Conservation (phyloP, 2,113 vertebrate species). For the Ciconia boyciana region DNA sequence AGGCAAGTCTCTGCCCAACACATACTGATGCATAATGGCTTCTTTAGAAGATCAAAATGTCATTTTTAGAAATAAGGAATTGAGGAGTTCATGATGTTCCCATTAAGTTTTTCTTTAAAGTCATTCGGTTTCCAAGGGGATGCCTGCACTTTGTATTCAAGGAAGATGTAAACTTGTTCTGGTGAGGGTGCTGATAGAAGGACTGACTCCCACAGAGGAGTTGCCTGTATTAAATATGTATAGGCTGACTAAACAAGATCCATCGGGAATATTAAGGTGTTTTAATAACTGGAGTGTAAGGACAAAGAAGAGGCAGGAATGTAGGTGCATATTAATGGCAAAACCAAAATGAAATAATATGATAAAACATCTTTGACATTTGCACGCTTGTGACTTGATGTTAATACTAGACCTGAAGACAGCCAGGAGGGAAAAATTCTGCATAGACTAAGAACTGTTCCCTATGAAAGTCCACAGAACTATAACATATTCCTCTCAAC, state of each 20-base stretch:
- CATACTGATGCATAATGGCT: background rate
- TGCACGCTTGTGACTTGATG: background rate
- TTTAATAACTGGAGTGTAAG: conserved; percentile 1
- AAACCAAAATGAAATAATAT: background rate
- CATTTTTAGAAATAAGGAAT: background rate
- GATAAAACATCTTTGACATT: conserved; percentile 1
- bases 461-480: background rate
- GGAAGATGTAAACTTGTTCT: background rate
- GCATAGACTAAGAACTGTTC: background rate
- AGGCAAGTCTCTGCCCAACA: background rate
- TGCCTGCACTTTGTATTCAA: background rate
- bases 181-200: background rate
- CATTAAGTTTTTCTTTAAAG: background rate
- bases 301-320: background rate
- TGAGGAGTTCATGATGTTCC: background rate
- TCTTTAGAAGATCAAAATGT: background rate
- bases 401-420: background rate
- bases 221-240: background rate
- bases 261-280: background rate
- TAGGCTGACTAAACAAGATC: background rate
- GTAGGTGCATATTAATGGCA: background rate
- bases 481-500: background rate
- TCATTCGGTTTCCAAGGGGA: background rate
- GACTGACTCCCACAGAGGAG: background rate
- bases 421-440: background rate